A percentile compares a stretch with the other conserved stretches of the same genome.
These are phyloP conservation scores for Dysidea cf. avara DNA, from an alignment of 37 sponge, comb jelly and placozoan genomes.

Conservation along the genomic window DNA sequence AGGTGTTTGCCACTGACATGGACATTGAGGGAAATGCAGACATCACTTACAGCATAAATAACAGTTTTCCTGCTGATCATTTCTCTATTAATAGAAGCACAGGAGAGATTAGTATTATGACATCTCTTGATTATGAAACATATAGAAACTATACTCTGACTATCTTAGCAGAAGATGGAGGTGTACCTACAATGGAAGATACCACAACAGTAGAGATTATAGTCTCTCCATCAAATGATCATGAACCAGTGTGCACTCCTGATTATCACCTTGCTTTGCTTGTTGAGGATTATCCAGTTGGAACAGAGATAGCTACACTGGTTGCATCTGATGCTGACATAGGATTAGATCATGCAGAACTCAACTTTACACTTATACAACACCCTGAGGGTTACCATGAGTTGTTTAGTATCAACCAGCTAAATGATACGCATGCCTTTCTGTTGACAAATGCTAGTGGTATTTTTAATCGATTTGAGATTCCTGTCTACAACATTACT, in stretches of 20 bases:
- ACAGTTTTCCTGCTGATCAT: neutral
- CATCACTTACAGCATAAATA: slow-evolving; percentile 29
- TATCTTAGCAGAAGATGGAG: slow-evolving; percentile 52
- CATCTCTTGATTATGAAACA: slow-evolving; percentile 55
- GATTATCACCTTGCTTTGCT: slow-evolving; percentile 16
- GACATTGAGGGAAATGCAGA: slow-evolving; percentile 36
- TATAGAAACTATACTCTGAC: slow-evolving; percentile 33
- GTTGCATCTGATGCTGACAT: slow-evolving; percentile 62
- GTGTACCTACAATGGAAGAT: slow-evolving; percentile 2
- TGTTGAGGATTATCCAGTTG: slow-evolving; percentile 25
- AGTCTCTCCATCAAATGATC: slow-evolving; percentile 69
- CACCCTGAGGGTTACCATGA: neutral
- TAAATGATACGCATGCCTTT: slow-evolving; percentile 20
- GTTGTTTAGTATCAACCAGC: slow-evolving; percentile 34
- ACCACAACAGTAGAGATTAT: slow-evolving; percentile 36
- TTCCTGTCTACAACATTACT: slow-evolving; percentile 22
- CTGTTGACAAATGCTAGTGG: slow-evolving; percentile 23
- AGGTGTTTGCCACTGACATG: slow-evolving; percentile 46
- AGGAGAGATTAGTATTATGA: slow-evolving; percentile 43
- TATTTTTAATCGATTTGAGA: slow-evolving; percentile 7
- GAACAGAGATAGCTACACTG: slow-evolving; percentile 34
- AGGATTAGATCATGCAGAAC: slow-evolving; percentile 41
- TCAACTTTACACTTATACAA: slow-evolving; percentile 43
- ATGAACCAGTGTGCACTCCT: slow-evolving; percentile 54
- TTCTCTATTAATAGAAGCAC: slow-evolving; percentile 47